These are phyloP conservation scores for Bombus balteatus DNA, from an alignment of 1,140 invertebrate genomes.

Conservation along the genomic window DNA sequence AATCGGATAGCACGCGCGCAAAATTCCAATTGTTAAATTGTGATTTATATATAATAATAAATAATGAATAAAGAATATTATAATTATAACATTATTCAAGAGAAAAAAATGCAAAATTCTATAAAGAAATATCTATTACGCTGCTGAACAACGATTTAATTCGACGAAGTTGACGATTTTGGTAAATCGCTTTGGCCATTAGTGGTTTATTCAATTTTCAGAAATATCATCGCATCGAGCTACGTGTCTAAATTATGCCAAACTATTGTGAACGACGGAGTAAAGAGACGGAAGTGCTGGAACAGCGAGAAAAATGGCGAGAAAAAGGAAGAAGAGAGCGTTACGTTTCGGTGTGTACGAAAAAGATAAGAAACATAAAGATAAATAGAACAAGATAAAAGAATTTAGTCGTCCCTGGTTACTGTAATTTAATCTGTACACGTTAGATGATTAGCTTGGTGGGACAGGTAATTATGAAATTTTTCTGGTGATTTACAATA, in stretches of 20 bases:
- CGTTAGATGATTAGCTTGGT: background rate
- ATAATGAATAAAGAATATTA: background rate
- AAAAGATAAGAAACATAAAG: background rate
- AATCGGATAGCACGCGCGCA: background rate
- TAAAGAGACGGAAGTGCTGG: too few relatives aligned
- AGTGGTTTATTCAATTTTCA: too few relatives aligned
- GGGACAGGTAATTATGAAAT: background rate
- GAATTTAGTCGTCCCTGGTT: background rate
- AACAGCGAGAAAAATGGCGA: background rate
- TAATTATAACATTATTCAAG: background rate
- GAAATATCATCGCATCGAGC: too few relatives aligned
- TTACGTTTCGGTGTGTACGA: too few relatives aligned
- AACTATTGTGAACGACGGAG: too few relatives aligned
- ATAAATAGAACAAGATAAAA: background rate
- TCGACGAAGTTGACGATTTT: background rate
- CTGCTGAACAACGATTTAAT: background rate
- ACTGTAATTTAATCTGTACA: background rate
- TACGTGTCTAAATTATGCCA: too few relatives aligned
- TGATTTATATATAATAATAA: background rate
- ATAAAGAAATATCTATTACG: background rate
- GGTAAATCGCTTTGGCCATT: too few relatives aligned
- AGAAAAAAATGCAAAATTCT: background rate
- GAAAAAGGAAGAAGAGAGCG: background rate
- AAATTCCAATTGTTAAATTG: background rate
- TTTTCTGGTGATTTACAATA: background rate